Evolutionary conservation across 1,140 invertebrate genomes (phyloP).

Genomic region (Cecropterus lyciades): DNA sequence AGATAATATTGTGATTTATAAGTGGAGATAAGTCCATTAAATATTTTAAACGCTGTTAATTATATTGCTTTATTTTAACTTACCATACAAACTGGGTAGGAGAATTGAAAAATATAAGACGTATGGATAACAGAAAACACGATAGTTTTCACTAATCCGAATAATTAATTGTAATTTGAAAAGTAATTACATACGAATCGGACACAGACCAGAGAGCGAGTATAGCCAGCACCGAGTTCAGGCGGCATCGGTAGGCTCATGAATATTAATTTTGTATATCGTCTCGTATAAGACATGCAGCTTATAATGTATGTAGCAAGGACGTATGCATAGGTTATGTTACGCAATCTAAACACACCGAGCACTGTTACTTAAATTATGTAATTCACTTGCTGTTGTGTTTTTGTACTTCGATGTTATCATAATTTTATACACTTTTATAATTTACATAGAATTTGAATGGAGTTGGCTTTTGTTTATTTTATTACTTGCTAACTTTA

Average conservation of each 20-base stretch:
- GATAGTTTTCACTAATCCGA: constrained; percentile 8
- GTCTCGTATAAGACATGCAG: constrained; percentile 19
- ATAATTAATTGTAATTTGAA: constrained; percentile 25
- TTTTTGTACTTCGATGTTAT: constrained; percentile 17
- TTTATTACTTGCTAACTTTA: neutral
- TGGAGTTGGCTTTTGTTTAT: constrained; percentile 2
- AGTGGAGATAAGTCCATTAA: too few species aligned
- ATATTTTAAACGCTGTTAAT: too few species aligned
- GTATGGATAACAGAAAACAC: neutral
- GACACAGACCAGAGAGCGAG: neutral
- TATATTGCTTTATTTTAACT: too few species aligned
- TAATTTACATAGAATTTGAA: constrained; percentile 21
- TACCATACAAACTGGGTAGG: too few species aligned
- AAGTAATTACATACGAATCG: constrained; percentile 19
- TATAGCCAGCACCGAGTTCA: constrained; percentile 2
- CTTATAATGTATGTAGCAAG: constrained; percentile 24
- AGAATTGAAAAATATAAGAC: too few species aligned
- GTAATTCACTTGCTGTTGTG: constrained; percentile 27
- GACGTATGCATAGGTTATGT: constrained; percentile 31
- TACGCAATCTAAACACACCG: constrained; percentile 23
- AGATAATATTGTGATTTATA: too few species aligned
- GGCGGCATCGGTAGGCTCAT: constrained; percentile 16
- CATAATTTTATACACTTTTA: constrained; percentile 22
- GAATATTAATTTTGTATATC: constrained; percentile 34
- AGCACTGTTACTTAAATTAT: constrained; percentile 17